A percentile compares a stretch with the other conserved stretches of the same genome.
Evolutionary conservation across 2,888 invertebrate species (phyloP).

Genomic region (Atethmia centrago): DNA sequence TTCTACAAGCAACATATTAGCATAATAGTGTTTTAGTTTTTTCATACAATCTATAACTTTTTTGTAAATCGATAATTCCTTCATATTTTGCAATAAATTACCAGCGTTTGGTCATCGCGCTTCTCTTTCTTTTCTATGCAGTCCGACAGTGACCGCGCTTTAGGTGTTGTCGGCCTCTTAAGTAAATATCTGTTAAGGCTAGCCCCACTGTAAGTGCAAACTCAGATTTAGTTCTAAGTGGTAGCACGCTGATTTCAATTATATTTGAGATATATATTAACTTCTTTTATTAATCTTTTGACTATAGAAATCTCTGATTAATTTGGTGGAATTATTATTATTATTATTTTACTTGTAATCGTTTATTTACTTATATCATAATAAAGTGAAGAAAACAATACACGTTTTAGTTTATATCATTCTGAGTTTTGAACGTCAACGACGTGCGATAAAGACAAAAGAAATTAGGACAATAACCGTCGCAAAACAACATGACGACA

Average conservation of each 20-base stretch:
- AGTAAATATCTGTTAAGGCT: background rate
- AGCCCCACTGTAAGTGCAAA: background rate
- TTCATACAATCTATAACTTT: no score
- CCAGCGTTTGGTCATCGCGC: no score
- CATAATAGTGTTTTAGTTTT: no score
- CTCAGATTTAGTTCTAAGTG: background rate
- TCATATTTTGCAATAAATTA: no score
- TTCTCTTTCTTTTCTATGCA: no score
- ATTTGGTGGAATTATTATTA: background rate
- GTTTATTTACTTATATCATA: conserved; percentile 1
- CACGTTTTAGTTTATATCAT: background rate
- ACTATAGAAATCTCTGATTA: background rate
- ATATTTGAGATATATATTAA: background rate
- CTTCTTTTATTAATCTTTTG: background rate
- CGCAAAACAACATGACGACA: conserved; percentile 17
- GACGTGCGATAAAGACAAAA: conserved; percentile 15
- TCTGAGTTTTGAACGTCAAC: conserved; percentile 5
- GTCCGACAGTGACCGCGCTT: no score
- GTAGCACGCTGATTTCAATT: background rate
- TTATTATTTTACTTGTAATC: background rate
- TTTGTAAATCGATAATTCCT: no score
- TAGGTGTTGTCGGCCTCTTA: no score
- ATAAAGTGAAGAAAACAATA: conserved; percentile 13
- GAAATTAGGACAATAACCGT: conserved; percentile 24
- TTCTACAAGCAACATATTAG: no score